Base-by-base conservation (phyloP, 1,140 invertebrate genomes). In the Archivesica marissinica region DNA sequence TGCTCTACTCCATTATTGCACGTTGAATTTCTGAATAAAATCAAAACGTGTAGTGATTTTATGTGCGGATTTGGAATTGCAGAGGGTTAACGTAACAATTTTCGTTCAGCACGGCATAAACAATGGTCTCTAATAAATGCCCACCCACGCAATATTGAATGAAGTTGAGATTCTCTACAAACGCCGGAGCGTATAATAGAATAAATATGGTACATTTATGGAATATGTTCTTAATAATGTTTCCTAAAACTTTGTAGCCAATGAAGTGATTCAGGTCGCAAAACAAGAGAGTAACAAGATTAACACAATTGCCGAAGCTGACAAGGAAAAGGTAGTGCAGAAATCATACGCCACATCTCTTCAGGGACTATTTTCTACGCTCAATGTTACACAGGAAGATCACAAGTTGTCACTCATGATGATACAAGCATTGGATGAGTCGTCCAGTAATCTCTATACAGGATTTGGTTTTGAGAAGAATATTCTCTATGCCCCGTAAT, bases 171-270 rank as follows among this genome's bases (percentile, higher is more conserved):
- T n/a, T n/a, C n/a, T n/a, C n/a, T n/a, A n/a, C n/a, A n/a, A n/a
- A n/a, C n/a, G n/a, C n/a, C n/a, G n/a, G n/a, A n/a, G n/a, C n/a
- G n/a, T n/a, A n/a, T n/a, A n/a, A n/a, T n/a, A n/a, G n/a, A n/a
- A n/a, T n/a, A n/a, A n/a, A n/a, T n/a, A n/a, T n/a, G n/a, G n/a
- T n/a, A n/a, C n/a, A n/a, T n/a, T n/a, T n/a, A n/a, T n/a, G n/a
- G n/a, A n/a, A n/a, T n/a, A n/a, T n/a, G n/a, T n/a, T n/a, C n/a
- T n/a, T n/a, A n/a, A n/a, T n/a, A n/a, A n/a, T n/a, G n/a, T n/a
- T n/a, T n/a, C n/a, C n/a, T n/a, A n/a, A n/a, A n/a, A 76, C 50
- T 54, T 85, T 86, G 28, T 76, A 89, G 88, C 86, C 64, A 50
- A 44, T 35, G 80, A 89, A 28, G 66, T 86, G 11, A 35, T 61